Evolutionary conservation across 2,113 vertebrate genomes (phyloP).

Genomic region (Phycodurus eques): DNA sequence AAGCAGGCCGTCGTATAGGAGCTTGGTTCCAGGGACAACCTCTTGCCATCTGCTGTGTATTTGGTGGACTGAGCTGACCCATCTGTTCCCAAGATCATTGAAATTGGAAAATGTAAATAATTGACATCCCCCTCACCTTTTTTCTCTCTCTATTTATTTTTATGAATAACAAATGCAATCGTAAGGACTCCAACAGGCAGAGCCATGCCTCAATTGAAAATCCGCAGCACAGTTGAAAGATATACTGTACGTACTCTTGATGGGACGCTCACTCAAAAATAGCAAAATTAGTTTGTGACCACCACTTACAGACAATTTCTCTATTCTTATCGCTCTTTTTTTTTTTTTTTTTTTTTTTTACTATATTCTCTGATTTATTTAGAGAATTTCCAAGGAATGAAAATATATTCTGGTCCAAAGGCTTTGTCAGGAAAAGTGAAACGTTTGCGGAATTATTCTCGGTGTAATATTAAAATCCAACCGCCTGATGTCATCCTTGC

Average conservation of each 20-base stretch:
- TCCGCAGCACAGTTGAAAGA: not conserved
- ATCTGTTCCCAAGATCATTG: constrained; percentile 62
- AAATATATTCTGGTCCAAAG: not conserved
- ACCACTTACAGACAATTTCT: not conserved
- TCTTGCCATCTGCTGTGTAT: constrained; percentile 65
- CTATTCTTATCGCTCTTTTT: not conserved
- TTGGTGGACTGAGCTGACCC: constrained; percentile 52
- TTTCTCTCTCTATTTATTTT: not conserved
- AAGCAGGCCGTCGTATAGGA: constrained; percentile 52
- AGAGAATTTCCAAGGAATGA: not conserved
- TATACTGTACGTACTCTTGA: not conserved
- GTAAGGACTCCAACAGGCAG: not conserved
- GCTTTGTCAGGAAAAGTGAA: no score
- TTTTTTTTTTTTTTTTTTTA: not conserved
- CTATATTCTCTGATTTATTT: no score
- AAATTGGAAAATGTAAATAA: constrained; percentile 45
- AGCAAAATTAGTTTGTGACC: not conserved
- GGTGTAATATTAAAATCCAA: constrained; percentile 28
- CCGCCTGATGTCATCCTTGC: constrained; percentile 63
- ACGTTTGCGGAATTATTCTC: not conserved
- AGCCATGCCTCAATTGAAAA: not conserved
- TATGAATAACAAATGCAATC: not conserved
- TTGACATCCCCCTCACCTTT: constrained; percentile 20
- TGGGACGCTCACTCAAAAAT: not conserved
- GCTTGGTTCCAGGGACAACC: constrained; percentile 60